These are phyloP conservation scores for Thyatira batis DNA, from an alignment of 2,888 invertebrate species.

Conservation along the genomic window DNA sequence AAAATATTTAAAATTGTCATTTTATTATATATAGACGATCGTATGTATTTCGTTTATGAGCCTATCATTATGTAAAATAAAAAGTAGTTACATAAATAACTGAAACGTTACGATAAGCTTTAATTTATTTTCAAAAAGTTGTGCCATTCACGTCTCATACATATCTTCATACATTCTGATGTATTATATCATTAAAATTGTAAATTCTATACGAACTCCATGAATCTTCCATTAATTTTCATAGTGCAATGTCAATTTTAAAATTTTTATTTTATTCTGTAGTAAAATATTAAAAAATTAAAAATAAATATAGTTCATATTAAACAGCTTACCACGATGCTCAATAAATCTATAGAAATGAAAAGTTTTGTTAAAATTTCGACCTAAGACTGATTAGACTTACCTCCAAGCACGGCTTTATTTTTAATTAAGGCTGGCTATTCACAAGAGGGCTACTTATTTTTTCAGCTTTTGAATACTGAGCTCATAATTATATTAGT, in stretches of 20 bases:
- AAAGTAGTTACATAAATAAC: not conserved
- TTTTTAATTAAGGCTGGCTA: conserved; percentile 3
- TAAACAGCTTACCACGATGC: conserved; percentile 52
- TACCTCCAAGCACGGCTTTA: conserved; percentile 45
- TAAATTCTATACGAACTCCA: not conserved
- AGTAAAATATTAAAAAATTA: conserved; percentile 6
- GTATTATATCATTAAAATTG: not conserved
- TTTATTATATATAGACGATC: not conserved
- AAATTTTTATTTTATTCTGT: conserved; percentile 23
- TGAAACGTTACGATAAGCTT: conserved; percentile 36
- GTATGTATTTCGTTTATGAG: not conserved
- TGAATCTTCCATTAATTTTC: conserved; percentile 9
- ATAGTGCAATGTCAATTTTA: conserved; percentile 30
- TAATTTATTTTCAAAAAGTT: conserved; percentile 40
- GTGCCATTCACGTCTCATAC: conserved; percentile 59
- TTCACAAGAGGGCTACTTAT: not conserved
- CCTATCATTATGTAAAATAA: not conserved
- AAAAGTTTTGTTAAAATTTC: conserved; percentile 52
- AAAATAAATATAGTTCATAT: conserved; percentile 12
- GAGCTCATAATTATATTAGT: not conserved
- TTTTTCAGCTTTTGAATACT: not conserved
- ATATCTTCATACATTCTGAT: conserved; percentile 38
- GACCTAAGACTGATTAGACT: conserved; percentile 79
- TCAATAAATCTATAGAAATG: conserved; percentile 48
- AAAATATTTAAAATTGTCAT: not conserved